Evolutionary conservation across 1,140 invertebrate species (phyloP).

Genomic region (Elymnias hypermnestra): DNA sequence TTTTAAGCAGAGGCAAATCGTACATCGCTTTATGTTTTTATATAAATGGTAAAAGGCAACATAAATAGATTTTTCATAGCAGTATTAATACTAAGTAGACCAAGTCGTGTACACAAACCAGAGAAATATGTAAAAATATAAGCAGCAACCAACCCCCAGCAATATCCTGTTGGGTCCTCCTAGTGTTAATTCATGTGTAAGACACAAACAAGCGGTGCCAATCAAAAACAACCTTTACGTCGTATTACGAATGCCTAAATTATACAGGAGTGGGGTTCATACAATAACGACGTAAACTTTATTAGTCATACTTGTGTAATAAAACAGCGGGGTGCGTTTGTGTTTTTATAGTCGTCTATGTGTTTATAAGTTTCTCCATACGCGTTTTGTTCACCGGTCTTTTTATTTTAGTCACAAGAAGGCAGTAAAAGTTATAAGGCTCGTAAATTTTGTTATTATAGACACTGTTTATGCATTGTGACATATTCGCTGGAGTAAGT

Average conservation of each 20-base stretch:
- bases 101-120: no score
- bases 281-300: constrained; percentile 43
- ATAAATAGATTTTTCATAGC: no score
- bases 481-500: no score
- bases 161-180: not conserved
- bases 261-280: constrained; percentile 26
- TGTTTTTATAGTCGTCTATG: constrained; percentile 37
- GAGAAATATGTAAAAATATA: no score
- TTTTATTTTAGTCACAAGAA: constrained; percentile 13
- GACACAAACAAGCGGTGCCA: not conserved
- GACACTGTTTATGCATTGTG: no score
- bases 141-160: no score
- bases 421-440: constrained; percentile 14
- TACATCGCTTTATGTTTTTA: no score
- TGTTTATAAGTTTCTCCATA: constrained; percentile 27
- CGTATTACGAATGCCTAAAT: constrained; percentile 24
- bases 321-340: constrained; percentile 42
- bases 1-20: no score
- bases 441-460: constrained; percentile 12
- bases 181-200: not conserved
- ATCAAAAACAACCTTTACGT: constrained; percentile 25
- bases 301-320: constrained; percentile 53
- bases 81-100: no score
- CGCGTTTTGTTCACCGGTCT: constrained; percentile 11
- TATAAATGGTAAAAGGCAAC: no score